A percentile compares a stretch with the other conserved stretches of the same genome.
These are phyloP conservation scores for Odocoileus virginianus DNA, from an alignment of 2,113 vertebrate genomes.

Conservation along the genomic window DNA sequence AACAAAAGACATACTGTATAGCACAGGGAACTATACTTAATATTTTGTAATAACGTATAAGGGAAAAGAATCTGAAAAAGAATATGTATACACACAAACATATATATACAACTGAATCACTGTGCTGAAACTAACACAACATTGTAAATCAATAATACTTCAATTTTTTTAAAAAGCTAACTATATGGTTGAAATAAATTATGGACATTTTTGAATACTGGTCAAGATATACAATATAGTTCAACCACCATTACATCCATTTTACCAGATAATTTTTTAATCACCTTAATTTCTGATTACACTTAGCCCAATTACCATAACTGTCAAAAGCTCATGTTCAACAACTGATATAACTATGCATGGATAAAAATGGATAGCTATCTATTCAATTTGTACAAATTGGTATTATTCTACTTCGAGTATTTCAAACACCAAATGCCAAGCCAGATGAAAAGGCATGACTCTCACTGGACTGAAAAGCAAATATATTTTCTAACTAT, in stretches of 20 bases:
- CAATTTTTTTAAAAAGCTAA: neutral
- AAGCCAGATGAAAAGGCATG: neutral
- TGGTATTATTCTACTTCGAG: neutral
- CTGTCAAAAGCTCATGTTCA: neutral
- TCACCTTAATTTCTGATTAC: neutral
- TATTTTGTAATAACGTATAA: neutral
- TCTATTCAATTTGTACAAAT: neutral
- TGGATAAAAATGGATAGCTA: neutral
- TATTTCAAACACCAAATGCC: neutral
- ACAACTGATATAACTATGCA: neutral
- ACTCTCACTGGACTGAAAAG: neutral
- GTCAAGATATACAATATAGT: neutral
- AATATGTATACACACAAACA: neutral
- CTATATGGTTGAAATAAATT: neutral
- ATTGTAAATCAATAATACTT: neutral
- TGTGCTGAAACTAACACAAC: neutral
- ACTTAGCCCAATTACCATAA: neutral
- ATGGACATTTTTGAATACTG: neutral
- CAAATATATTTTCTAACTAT: neutral
- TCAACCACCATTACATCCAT: neutral
- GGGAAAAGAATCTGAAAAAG: neutral
- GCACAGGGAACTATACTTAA: neutral
- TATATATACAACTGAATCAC: neutral
- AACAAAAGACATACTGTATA: neutral
- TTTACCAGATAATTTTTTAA: neutral